phyloP scores from a whole-genome alignment of 1,140 invertebrate genomes.

The Eumaeus atala region DNA sequence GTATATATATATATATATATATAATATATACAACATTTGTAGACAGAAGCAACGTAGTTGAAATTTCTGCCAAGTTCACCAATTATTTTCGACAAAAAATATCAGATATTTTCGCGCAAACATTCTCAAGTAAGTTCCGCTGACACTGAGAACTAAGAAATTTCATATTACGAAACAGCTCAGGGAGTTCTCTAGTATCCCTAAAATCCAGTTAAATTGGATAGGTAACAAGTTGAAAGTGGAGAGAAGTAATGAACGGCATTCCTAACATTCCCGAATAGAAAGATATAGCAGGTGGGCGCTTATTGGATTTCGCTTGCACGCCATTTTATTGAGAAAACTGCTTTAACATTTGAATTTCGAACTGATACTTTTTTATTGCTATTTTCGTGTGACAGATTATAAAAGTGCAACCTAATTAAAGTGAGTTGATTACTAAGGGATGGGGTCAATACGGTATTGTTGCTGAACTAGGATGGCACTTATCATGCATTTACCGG shows the following conservation, averaged over 20 bases:
- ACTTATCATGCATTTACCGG: no score
- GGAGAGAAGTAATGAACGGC: slow-evolving; percentile 49
- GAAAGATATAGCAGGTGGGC: slow-evolving; percentile 45
- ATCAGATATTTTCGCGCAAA: slow-evolving; percentile 6
- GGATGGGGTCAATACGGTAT: no score
- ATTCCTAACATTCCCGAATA: slow-evolving; percentile 47
- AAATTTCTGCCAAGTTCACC: no score
- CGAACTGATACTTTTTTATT: slow-evolving; percentile 19
- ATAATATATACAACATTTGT: no score
- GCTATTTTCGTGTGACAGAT: no score
- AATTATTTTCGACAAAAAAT: no score
- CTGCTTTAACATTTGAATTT: slow-evolving; percentile 17
- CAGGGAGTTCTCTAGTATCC: slow-evolving; percentile 27
- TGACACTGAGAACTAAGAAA: slow-evolving; percentile 32
- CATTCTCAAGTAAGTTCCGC: slow-evolving; percentile 4
- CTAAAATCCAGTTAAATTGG: slow-evolving; percentile 50
- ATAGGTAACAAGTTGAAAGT: slow-evolving; percentile 58
- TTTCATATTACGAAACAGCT: slow-evolving; percentile 35
- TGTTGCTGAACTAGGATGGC: no score
- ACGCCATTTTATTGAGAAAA: slow-evolving; percentile 33
- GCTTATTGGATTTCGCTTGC: slow-evolving; percentile 55
- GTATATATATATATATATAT: no score
- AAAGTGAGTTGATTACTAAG: no score
- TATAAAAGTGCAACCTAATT: no score
- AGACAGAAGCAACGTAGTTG: no score